phyloP scores from a whole-genome alignment of 2,797 vertebrate species.

The Rhinogobio ventralis region DNA sequence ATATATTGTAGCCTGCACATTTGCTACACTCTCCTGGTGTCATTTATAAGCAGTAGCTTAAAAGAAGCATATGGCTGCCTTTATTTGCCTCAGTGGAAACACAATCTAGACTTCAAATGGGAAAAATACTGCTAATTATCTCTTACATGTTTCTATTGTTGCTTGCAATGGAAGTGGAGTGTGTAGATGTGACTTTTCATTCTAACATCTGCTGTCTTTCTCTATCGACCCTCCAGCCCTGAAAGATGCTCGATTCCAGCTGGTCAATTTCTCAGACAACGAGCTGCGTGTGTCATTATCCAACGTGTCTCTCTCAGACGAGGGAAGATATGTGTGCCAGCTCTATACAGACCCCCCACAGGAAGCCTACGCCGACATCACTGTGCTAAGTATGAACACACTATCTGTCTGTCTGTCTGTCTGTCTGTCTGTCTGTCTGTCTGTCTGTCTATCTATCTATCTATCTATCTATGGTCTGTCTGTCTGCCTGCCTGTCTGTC shows the following conservation, averaged over 20 bases:
- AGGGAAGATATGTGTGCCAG: constrained; percentile 97
- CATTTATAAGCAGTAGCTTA: constrained; percentile 14
- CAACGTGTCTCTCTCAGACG: constrained; percentile 95
- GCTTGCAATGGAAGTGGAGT: constrained; percentile 2
- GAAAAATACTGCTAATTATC: constrained; percentile 44
- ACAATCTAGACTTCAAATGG: constrained; percentile 33
- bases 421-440: too few relatives aligned
- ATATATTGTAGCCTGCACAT: background rate
- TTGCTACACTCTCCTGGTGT: background rate
- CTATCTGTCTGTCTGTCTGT: background rate
- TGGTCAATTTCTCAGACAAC: constrained; percentile 99
- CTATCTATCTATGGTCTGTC: too few relatives aligned
- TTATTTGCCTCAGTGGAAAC: constrained; percentile 18
- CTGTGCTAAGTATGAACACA: constrained; percentile 88
- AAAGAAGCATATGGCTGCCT: constrained; percentile 34
- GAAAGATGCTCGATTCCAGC: constrained; percentile 96
- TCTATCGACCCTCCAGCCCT: constrained; percentile 78
- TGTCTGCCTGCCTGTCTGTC: too few relatives aligned
- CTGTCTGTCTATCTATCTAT: too few relatives aligned
- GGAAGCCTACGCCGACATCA: constrained; percentile 95
- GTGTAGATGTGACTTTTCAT: constrained; percentile 35
- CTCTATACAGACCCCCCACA: constrained; percentile 97
- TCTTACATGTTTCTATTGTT: constrained; percentile 34
- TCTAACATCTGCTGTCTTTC: constrained; percentile 37
- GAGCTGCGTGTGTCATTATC: constrained; percentile 96